phyloP scores from a whole-genome alignment of 2,888 invertebrate species.

The Spodoptera picta region DNA sequence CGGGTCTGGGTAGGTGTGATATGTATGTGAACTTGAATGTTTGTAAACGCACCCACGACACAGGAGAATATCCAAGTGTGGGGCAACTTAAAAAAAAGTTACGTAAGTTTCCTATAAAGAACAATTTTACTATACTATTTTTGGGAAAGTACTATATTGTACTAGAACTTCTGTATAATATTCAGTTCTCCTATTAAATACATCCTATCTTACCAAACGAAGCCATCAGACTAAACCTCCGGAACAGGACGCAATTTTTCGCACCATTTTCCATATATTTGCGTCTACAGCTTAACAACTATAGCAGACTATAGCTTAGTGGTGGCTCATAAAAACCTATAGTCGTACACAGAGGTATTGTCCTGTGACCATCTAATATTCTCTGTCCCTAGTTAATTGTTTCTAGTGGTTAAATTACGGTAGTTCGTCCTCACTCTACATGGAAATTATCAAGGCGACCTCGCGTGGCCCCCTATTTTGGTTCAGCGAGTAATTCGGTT shows the following conservation, averaged over 20 bases:
- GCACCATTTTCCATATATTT: slow-evolving; percentile 1
- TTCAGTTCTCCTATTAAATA: too few relatives aligned
- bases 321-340: background rate
- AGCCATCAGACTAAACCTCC: too few relatives aligned
- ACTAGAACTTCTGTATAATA: too few relatives aligned
- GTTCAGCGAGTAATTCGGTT: slow-evolving; percentile 34
- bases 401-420: slow-evolving; percentile 26
- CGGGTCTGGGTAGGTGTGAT: too few relatives aligned
- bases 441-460: slow-evolving; percentile 25
- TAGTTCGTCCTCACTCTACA: slow-evolving; percentile 8
- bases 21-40: too few relatives aligned
- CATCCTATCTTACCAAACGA: too few relatives aligned
- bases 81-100: too few relatives aligned
- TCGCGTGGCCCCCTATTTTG: slow-evolving; percentile 4
- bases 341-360: slow-evolving; percentile 9
- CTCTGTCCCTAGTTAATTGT: slow-evolving; percentile 27
- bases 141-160: too few relatives aligned
- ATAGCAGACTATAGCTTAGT: slow-evolving; percentile 9
- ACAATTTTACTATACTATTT: too few relatives aligned
- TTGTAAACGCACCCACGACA: too few relatives aligned
- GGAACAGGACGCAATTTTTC: background rate
- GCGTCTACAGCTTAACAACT: slow-evolving; percentile 1
- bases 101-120: too few relatives aligned
- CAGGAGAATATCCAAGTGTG: too few relatives aligned
- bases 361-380: slow-evolving; percentile 28